These are phyloP conservation scores for Triops longicaudatus DNA, from an alignment of 1,140 invertebrate genomes.

Conservation along the genomic window DNA sequence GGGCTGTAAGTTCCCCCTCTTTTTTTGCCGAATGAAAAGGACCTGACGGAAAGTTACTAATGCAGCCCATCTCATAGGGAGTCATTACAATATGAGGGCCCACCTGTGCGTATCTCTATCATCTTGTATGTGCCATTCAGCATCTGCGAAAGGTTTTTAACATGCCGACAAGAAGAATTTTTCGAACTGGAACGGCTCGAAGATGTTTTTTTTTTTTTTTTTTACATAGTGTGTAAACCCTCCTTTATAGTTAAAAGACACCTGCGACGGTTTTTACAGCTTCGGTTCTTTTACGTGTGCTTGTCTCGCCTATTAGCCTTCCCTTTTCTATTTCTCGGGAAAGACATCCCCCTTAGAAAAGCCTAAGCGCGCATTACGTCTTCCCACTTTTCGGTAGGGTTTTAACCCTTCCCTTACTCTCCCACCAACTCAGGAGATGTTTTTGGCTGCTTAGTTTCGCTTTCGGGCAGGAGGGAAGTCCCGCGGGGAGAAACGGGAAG, in stretches of 20 bases:
- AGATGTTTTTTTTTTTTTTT: not conserved
- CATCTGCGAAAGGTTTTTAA: not conserved
- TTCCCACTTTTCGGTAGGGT: not conserved
- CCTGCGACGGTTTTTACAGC: not conserved
- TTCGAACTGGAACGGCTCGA: not conserved
- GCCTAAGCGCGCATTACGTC: not conserved
- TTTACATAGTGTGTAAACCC: not conserved
- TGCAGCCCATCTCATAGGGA: not conserved
- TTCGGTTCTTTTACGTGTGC: not conserved
- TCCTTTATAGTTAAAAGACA: not conserved
- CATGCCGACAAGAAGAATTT: not conserved
- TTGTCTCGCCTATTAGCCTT: slow-evolving; percentile 1
- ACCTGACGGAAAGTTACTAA: not conserved
- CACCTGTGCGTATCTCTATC: not conserved
- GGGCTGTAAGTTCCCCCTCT: not conserved
- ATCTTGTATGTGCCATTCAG: not conserved
- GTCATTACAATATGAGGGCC: not conserved
- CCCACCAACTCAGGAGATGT: not conserved
- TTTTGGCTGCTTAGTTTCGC: not conserved
- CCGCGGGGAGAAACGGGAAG: not conserved
- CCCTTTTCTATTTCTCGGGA: not conserved
- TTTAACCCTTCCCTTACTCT: not conserved
- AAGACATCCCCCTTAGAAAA: not conserved
- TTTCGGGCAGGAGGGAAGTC: not conserved
- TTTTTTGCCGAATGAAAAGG: not conserved